Percentiles rank a stretch among this genome's conserved stretches.
These are phyloP conservation scores for Larimichthys crocea DNA, from an alignment of 2,113 vertebrate genomes.

Conservation along the genomic window DNA sequence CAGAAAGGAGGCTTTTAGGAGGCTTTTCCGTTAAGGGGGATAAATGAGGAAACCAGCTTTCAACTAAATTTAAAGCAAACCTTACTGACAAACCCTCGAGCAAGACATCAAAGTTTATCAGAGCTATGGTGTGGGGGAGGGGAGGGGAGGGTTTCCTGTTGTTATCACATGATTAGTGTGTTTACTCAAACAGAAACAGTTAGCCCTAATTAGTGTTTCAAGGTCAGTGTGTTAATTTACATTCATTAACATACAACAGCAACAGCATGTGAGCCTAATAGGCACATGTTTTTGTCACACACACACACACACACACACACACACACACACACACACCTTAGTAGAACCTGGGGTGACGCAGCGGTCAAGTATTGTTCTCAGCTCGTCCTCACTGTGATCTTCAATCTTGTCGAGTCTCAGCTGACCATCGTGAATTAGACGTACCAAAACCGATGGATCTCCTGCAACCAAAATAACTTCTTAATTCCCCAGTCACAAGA, in stretches of 20 bases:
- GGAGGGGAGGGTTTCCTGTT: background rate
- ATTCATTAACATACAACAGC: background rate
- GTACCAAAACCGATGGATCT: constrained; percentile 88
- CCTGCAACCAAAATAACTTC: constrained; percentile 77
- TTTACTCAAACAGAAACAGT: background rate
- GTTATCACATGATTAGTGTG: background rate
- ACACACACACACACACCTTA: constrained; percentile 80
- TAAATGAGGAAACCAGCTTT: background rate
- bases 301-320: constrained; percentile 62
- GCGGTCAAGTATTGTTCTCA: constrained; percentile 85
- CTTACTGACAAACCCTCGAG: background rate
- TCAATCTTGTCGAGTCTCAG: constrained; percentile 88
- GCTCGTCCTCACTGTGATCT: constrained; percentile 87
- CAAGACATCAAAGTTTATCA: background rate
- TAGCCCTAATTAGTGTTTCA: background rate
- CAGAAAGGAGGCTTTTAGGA: constrained; percentile 9
- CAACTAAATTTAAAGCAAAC: background rate
- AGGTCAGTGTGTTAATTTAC: background rate
- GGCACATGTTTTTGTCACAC: background rate
- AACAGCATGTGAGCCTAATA: background rate
- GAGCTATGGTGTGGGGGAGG: background rate
- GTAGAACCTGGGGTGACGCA: constrained; percentile 83
- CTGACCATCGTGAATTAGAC: constrained; percentile 90
- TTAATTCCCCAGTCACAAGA: background rate
- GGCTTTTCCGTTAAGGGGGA: background rate